These are phyloP conservation scores for Acrobasis suavella DNA, from an alignment of 2,888 invertebrate genomes.

Conservation along the genomic window DNA sequence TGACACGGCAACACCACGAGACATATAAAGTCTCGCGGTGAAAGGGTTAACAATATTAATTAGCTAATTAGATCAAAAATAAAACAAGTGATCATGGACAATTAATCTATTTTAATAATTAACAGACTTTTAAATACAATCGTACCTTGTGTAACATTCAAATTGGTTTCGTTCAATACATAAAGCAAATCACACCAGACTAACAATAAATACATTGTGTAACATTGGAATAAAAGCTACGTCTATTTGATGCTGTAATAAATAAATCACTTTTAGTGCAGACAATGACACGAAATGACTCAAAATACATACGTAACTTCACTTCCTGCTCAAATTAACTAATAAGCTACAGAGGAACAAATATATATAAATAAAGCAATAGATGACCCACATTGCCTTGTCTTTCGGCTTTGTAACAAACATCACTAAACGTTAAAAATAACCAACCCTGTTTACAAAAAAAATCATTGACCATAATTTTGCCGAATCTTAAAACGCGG, in stretches of 20 bases:
- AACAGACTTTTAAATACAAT: slow-evolving; percentile 80
- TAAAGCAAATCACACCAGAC: slow-evolving; percentile 62
- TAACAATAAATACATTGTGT: slow-evolving; percentile 72
- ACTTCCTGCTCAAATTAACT: slow-evolving; percentile 55
- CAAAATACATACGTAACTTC: slow-evolving; percentile 49
- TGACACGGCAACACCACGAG: too few relatives aligned
- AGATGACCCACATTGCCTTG: slow-evolving; percentile 24
- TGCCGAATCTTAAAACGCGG: slow-evolving; percentile 17
- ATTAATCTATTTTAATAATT: slow-evolving; percentile 66
- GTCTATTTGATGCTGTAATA: slow-evolving; percentile 53
- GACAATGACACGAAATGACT: slow-evolving; percentile 71
- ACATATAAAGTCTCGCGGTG: too few relatives aligned
- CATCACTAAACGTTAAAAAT: slow-evolving; percentile 32
- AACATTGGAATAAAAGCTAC: slow-evolving; percentile 70
- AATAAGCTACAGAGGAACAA: slow-evolving; percentile 54
- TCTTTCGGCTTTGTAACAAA: slow-evolving; percentile 29
- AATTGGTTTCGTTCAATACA: slow-evolving; percentile 60
- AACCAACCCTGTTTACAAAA: slow-evolving; percentile 45
- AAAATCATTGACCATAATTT: slow-evolving; percentile 6
- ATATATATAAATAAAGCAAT: slow-evolving; percentile 37
- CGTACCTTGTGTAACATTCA: slow-evolving; percentile 68
- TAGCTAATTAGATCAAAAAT: slow-evolving; percentile 32
- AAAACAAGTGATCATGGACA: slow-evolving; percentile 53
- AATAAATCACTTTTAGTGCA: slow-evolving; percentile 55
- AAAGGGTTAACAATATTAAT: too few relatives aligned